Percentiles rank a stretch among this genome's conserved stretches.
phyloP scores from a whole-genome alignment of 1,140 invertebrate genomes.

The Nixonia krombeini region DNA sequence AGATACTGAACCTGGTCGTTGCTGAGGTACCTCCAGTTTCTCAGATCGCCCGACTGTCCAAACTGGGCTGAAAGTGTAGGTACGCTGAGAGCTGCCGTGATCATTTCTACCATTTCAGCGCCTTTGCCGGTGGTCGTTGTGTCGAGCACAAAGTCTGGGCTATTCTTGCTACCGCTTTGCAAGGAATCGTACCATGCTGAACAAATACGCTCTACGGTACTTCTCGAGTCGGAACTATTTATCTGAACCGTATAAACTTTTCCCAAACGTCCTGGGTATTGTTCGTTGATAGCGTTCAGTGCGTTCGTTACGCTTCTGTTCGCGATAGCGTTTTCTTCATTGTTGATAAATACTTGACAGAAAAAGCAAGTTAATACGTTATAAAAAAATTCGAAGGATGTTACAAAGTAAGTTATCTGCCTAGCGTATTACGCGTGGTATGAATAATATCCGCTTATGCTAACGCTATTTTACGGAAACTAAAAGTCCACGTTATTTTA shows the following conservation, averaged over 20 bases:
- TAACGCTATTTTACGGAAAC: too few relatives aligned
- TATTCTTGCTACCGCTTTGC: conserved; percentile 63
- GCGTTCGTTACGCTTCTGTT: conserved; percentile 59
- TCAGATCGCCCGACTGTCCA: conserved; percentile 84
- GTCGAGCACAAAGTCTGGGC: conserved; percentile 85
- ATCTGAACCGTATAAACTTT: conserved; percentile 50
- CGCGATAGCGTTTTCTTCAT: conserved; percentile 51
- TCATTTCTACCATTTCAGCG: conserved; percentile 87
- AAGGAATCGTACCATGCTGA: conserved; percentile 53
- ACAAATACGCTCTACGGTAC: conserved; percentile 55
- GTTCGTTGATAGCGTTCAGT: conserved; percentile 51
- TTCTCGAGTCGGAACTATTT: conserved; percentile 50
- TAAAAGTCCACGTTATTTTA: too few relatives aligned
- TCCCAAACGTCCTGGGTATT: conserved; percentile 53
- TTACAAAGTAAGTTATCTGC: too few relatives aligned
- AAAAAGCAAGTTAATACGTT: conserved; percentile 8
- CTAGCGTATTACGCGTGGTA: too few relatives aligned
- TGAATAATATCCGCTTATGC: too few relatives aligned
- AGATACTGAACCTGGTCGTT: conserved; percentile 79
- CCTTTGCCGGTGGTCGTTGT: conserved; percentile 82
- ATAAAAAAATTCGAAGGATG: conserved; percentile 3
- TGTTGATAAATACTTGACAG: conserved; percentile 63
- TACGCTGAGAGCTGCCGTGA: conserved; percentile 82
- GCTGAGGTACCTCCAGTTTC: conserved; percentile 82
- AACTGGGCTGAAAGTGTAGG: conserved; percentile 88